These are phyloP conservation scores for Agelaius tricolor DNA, from an alignment of 2,113 vertebrate genomes.

Conservation along the genomic window DNA sequence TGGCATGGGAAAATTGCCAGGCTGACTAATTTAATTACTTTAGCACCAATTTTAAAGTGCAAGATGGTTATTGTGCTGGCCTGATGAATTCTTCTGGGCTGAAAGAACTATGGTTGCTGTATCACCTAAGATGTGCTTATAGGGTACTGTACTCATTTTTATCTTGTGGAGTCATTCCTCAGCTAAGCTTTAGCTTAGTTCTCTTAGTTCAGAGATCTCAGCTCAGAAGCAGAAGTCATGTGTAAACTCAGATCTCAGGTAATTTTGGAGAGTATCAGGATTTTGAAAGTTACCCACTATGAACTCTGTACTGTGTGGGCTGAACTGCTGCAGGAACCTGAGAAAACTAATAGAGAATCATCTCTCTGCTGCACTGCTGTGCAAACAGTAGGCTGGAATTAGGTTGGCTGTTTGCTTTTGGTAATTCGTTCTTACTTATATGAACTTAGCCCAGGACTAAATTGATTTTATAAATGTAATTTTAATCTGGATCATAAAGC, in stretches of 20 bases:
- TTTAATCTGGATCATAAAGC: background rate
- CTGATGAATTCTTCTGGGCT: background rate
- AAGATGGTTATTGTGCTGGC: background rate
- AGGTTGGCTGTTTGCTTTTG: background rate
- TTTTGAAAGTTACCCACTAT: background rate
- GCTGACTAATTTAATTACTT: background rate
- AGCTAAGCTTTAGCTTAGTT: background rate
- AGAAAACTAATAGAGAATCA: background rate
- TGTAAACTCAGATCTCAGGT: background rate
- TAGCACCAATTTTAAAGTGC: background rate
- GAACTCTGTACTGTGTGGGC: background rate
- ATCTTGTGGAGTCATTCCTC: background rate
- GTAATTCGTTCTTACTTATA: background rate
- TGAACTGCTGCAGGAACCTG: background rate
- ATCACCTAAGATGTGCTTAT: background rate
- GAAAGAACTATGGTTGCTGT: background rate
- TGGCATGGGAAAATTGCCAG: background rate
- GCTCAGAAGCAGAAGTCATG: background rate
- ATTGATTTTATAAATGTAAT: background rate
- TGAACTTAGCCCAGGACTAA: background rate
- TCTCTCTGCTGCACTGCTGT: background rate
- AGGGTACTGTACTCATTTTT: background rate
- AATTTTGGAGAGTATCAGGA: background rate
- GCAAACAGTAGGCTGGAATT: background rate
- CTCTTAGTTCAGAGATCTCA: background rate